These are phyloP conservation scores for Hydriomena furcata DNA, from an alignment of 2,888 invertebrate genomes.

Conservation along the genomic window DNA sequence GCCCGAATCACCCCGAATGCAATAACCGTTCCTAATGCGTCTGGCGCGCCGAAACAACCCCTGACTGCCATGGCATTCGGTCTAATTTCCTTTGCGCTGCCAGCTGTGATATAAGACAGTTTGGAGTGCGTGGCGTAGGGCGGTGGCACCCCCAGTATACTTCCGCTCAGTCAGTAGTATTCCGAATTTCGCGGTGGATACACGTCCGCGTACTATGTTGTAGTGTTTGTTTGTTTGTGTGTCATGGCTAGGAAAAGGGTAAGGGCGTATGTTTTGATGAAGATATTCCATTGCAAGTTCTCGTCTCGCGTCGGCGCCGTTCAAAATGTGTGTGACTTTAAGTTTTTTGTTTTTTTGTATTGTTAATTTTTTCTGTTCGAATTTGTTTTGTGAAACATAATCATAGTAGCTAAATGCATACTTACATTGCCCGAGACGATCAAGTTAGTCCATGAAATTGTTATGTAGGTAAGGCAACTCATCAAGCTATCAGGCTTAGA, in stretches of 20 bases:
- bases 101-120: slow-evolving; percentile 48
- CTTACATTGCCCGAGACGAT: too few species aligned
- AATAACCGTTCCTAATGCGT: slow-evolving; percentile 24
- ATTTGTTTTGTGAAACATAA: background rate
- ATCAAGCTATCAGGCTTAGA: too few species aligned
- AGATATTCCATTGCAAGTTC: slow-evolving; percentile 33
- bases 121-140: slow-evolving; percentile 47
- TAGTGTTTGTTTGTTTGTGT: slow-evolving; percentile 28
- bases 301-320: slow-evolving; percentile 26
- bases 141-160: slow-evolving; percentile 52
- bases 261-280: slow-evolving; percentile 47
- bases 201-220: slow-evolving; percentile 39
- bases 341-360: background rate
- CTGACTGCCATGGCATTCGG: slow-evolving; percentile 32
- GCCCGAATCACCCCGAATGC: slow-evolving; percentile 25
- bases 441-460: too few species aligned
- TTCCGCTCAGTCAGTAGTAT: slow-evolving; percentile 55
- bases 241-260: slow-evolving; percentile 77
- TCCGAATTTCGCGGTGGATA: slow-evolving; percentile 45
- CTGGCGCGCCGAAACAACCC: slow-evolving; percentile 29
- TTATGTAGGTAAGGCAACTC: too few species aligned
- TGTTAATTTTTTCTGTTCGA: slow-evolving; percentile 3
- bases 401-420: too few species aligned
- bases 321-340: slow-evolving; percentile 30
- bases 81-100: slow-evolving; percentile 30